Evolutionary conservation across 2,888 invertebrate genomes (phyloP).

Genomic region (Octodonta nipae): DNA sequence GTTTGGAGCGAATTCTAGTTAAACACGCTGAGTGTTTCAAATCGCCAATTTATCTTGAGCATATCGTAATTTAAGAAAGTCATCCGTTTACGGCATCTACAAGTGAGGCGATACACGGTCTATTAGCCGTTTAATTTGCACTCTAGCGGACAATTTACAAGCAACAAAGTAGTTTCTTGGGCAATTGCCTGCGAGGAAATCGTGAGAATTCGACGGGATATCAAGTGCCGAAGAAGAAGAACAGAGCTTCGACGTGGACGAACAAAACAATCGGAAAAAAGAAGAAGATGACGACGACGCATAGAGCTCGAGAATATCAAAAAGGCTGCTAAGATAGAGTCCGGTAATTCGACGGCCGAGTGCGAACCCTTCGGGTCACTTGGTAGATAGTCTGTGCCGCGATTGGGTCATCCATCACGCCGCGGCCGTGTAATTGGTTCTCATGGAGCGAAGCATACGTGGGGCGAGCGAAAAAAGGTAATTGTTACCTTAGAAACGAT

Average conservation of each 20-base stretch:
- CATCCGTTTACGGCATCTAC: conserved; percentile 11
- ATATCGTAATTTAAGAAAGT: conserved; percentile 9
- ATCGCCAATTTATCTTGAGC: conserved; percentile 8
- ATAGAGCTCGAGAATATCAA: too few species aligned
- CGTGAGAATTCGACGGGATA: conserved; percentile 18
- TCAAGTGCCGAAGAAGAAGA: conserved; percentile 16
- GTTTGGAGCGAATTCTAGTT: too few species aligned
- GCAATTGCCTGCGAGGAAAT: too few species aligned
- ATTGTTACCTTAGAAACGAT: conserved; percentile 31
- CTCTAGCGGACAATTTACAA: conserved; percentile 10
- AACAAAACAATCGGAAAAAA: conserved; percentile 26
- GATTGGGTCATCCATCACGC: conserved; percentile 48
- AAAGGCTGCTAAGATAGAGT: too few species aligned
- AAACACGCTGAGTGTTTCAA: too few species aligned
- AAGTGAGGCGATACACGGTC: conserved; percentile 10
- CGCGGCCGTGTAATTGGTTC: conserved; percentile 39
- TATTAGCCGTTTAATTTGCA: conserved; percentile 13
- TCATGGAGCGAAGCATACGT: too few species aligned
- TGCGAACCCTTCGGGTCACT: too few species aligned
- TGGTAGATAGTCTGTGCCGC: too few species aligned
- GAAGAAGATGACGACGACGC: conserved; percentile 7
- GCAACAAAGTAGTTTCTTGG: conserved; percentile 10
- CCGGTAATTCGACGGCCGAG: too few species aligned
- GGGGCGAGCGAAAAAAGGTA: conserved; percentile 3
- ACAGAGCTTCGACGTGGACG: conserved; percentile 22